Evolutionary conservation across 2,797 vertebrate genomes (phyloP).

Genomic region (Brachyrhaphis roseni): DNA sequence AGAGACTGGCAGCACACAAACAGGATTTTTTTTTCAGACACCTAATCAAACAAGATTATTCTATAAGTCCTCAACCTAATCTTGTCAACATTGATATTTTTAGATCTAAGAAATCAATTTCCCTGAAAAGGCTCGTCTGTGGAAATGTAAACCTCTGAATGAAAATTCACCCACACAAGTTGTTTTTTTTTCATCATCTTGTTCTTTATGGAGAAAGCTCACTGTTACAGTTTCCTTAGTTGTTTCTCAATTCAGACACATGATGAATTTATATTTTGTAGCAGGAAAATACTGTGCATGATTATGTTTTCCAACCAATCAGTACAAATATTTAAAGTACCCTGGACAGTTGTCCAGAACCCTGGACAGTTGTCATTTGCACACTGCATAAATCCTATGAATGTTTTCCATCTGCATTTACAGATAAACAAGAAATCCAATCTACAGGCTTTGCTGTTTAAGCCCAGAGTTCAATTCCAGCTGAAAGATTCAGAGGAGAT

Average conservation of each 20-base stretch:
- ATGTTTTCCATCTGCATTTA: slow-evolving; percentile 61
- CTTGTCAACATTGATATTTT: slow-evolving; percentile 80
- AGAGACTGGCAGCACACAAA: slow-evolving; percentile 66
- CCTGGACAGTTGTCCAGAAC: slow-evolving; percentile 17
- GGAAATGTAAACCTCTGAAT: slow-evolving; percentile 33
- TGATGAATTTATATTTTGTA: slow-evolving; percentile 4
- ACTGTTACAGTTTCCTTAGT: background rate
- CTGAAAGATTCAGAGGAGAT: slow-evolving; percentile 64
- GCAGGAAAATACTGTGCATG: slow-evolving; percentile 9
- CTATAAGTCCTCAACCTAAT: slow-evolving; percentile 81
- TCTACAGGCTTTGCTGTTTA: slow-evolving; percentile 49
- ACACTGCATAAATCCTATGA: slow-evolving; percentile 22
- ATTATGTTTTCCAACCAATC: slow-evolving; percentile 17
- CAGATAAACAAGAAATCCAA: slow-evolving; percentile 66
- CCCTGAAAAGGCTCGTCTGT: slow-evolving; percentile 52
- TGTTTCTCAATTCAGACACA: background rate
- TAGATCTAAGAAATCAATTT: slow-evolving; percentile 76
- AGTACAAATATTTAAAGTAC: slow-evolving; percentile 29
- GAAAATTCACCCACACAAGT: slow-evolving; percentile 24
- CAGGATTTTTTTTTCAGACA: slow-evolving; percentile 69
- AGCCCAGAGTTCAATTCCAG: slow-evolving; percentile 53
- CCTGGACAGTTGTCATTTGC: slow-evolving; percentile 26
- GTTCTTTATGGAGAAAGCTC: slow-evolving; percentile 1
- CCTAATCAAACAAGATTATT: slow-evolving; percentile 77
- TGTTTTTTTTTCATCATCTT: slow-evolving; percentile 13